Percentiles rank a stretch among this genome's conserved stretches.
phyloP scores from a whole-genome alignment of 2,113 vertebrate species.

The Xenopus borealis region DNA sequence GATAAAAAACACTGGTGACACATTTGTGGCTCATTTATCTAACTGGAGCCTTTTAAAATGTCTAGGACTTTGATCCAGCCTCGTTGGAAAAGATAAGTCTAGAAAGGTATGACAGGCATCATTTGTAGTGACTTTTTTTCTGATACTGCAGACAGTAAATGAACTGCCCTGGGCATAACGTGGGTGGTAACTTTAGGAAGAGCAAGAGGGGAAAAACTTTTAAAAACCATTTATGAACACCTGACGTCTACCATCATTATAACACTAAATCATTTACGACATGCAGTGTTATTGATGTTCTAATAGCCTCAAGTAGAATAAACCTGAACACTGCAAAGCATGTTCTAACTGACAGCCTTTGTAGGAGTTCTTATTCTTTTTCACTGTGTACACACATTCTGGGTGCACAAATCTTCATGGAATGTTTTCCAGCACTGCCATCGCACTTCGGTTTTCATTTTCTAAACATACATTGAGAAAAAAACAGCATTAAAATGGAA shows the following conservation, averaged over 20 bases:
- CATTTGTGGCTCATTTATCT: too few relatives aligned
- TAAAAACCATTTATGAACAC: slow-evolving; percentile 19
- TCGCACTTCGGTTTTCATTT: too few relatives aligned
- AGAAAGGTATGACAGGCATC: slow-evolving; percentile 20
- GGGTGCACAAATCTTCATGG: too few relatives aligned
- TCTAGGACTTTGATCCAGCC: slow-evolving; percentile 10
- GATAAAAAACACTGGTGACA: too few relatives aligned
- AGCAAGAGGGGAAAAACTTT: slow-evolving; percentile 2
- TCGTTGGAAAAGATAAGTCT: neutral
- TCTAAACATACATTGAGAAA: too few relatives aligned
- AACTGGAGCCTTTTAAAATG: neutral
- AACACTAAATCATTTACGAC: neutral
- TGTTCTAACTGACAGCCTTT: neutral
- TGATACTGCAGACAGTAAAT: slow-evolving; percentile 30
- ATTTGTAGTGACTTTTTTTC: slow-evolving; percentile 8
- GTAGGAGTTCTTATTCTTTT: neutral
- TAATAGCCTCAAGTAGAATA: neutral
- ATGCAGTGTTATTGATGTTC: neutral
- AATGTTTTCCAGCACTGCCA: too few relatives aligned
- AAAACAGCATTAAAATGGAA: too few relatives aligned
- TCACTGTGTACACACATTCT: neutral
- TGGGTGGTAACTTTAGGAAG: slow-evolving; percentile 15
- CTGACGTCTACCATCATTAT: slow-evolving; percentile 6
- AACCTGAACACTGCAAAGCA: neutral
- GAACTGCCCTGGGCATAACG: slow-evolving; percentile 27